These are phyloP conservation scores for Apaloderma vittatum DNA, from an alignment of 2,113 vertebrate species.

Conservation along the genomic window DNA sequence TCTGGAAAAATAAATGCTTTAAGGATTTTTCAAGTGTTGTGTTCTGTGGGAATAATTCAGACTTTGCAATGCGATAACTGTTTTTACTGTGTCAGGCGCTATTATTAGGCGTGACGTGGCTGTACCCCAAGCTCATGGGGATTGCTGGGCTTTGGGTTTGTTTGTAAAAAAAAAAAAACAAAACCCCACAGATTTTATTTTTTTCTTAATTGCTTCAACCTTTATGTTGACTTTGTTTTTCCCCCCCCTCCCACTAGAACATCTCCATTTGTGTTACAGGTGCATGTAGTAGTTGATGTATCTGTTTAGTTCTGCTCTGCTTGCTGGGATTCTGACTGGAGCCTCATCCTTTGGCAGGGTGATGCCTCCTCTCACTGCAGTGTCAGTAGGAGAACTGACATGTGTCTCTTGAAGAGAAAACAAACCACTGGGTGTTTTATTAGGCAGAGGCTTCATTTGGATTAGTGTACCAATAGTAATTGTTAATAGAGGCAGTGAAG, in stretches of 20 bases:
- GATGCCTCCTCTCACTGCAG: background rate
- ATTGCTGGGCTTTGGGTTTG: background rate
- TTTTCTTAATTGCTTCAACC: background rate
- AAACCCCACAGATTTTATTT: no score
- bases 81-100: background rate
- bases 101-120: background rate
- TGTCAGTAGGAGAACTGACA: background rate
- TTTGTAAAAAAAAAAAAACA: background rate
- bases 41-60: slow-evolving; percentile 39
- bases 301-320: accelerated
- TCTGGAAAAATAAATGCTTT: slow-evolving; percentile 23
- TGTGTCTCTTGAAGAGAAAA: background rate
- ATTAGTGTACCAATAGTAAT: background rate
- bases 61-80: background rate
- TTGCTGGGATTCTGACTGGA: background rate
- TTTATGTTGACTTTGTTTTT: accelerated
- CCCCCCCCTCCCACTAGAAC: no score
- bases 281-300: background rate
- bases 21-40: background rate
- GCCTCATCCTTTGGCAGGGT: background rate
- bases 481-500: background rate
- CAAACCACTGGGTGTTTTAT: background rate
- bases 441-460: background rate
- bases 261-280: background rate
- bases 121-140: background rate